A percentile compares a stretch with the other conserved stretches of the same genome.
These are phyloP conservation scores for Thymelicus lineola DNA, from an alignment of 2,888 invertebrate species.

Conservation along the genomic window DNA sequence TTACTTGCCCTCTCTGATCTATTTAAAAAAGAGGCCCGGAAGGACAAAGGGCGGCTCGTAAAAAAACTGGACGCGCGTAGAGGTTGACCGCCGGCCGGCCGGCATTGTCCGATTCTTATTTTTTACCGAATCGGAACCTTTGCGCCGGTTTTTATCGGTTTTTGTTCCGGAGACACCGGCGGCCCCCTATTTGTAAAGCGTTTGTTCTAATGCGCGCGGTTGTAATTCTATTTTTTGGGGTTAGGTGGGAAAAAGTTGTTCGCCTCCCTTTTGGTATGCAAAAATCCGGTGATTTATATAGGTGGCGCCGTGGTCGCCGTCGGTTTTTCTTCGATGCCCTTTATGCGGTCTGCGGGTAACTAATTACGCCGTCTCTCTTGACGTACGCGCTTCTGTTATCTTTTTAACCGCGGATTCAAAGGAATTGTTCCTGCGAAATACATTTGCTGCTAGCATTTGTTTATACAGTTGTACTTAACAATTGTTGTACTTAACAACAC, in stretches of 20 bases:
- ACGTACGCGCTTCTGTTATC: constrained; percentile 39
- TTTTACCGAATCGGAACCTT: constrained; percentile 84
- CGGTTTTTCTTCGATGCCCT: constrained; percentile 53
- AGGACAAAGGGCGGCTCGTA: constrained; percentile 82
- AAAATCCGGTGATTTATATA: constrained; percentile 66
- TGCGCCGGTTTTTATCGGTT: constrained; percentile 82
- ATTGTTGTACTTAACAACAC: too few species aligned
- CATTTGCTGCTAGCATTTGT: constrained; percentile 13
- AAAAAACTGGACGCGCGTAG: constrained; percentile 83
- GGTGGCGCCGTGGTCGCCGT: constrained; percentile 45
- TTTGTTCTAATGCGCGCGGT: constrained; percentile 82
- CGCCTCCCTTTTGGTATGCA: constrained; percentile 68
- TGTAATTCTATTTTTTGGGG: constrained; percentile 77
- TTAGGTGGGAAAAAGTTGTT: constrained; percentile 63
- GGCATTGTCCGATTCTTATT: constrained; percentile 84
- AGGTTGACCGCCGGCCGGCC: constrained; percentile 71
- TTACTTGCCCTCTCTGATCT: constrained; percentile 82
- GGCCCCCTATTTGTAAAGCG: constrained; percentile 66
- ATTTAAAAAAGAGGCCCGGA: constrained; percentile 84
- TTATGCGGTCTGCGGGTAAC: constrained; percentile 41
- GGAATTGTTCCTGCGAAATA: constrained; percentile 18
- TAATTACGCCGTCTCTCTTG: constrained; percentile 44
- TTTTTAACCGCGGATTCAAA: constrained; percentile 35
- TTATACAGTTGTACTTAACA: neutral
- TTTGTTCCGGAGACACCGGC: constrained; percentile 82